These are phyloP conservation scores for Diaphora mendica DNA, from an alignment of 2,888 invertebrate species.

Conservation along the genomic window DNA sequence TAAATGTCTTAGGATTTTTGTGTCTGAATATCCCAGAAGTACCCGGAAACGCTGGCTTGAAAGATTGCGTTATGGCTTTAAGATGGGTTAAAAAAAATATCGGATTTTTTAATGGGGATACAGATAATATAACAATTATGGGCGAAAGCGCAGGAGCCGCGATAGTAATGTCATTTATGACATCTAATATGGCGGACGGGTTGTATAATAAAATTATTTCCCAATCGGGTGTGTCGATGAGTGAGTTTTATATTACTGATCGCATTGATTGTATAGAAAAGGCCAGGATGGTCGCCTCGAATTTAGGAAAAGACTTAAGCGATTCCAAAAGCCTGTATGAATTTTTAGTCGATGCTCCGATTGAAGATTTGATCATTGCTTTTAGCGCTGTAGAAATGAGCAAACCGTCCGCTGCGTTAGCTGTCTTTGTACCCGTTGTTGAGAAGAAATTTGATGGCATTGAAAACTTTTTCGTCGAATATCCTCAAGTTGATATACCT, in stretches of 20 bases:
- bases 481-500: slow-evolving; percentile 59
- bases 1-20: slow-evolving; percentile 74
- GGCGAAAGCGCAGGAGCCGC: slow-evolving; percentile 79
- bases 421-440: slow-evolving; percentile 67
- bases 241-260: slow-evolving; percentile 67
- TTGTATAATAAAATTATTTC: slow-evolving; percentile 70
- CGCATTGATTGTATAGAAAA: slow-evolving; percentile 68
- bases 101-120: slow-evolving; percentile 70
- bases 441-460: slow-evolving; percentile 69
- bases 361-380: slow-evolving; percentile 68
- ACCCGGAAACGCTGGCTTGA: slow-evolving; percentile 76
- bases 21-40: slow-evolving; percentile 73
- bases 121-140: slow-evolving; percentile 66
- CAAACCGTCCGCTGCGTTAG: slow-evolving; percentile 55
- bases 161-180: slow-evolving; percentile 61
- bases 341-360: slow-evolving; percentile 57
- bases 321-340: slow-evolving; percentile 59
- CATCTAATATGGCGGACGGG: slow-evolving; percentile 68
- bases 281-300: slow-evolving; percentile 60
- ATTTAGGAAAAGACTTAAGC: slow-evolving; percentile 62
- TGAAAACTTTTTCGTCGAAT: slow-evolving; percentile 65
- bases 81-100: slow-evolving; percentile 77
- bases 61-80: slow-evolving; percentile 73
- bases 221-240: slow-evolving; percentile 68
- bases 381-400: slow-evolving; percentile 60